Percentiles rank a stretch among this genome's conserved stretches.
phyloP scores from a whole-genome alignment of 1,140 invertebrate genomes.

The Grapholita molesta region DNA sequence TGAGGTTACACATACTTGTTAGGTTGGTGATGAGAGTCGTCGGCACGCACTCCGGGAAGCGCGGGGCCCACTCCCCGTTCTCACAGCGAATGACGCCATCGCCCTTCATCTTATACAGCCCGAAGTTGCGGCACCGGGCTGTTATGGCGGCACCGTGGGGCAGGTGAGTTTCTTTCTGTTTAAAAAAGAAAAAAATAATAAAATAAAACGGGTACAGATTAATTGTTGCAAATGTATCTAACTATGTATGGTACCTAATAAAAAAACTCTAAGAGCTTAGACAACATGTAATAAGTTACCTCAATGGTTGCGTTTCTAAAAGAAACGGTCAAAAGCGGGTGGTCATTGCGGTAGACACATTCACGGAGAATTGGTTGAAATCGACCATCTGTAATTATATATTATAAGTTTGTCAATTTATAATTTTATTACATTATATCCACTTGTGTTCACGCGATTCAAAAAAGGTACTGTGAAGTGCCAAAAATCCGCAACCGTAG shows the following conservation, averaged over 20 bases:
- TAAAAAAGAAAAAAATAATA: too few species aligned
- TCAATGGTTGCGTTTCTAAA: conserved; percentile 69
- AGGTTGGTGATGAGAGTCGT: conserved; percentile 91
- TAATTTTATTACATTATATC: too few species aligned
- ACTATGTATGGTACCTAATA: too few species aligned
- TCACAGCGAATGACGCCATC: conserved; percentile 84
- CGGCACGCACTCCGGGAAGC: conserved; percentile 85
- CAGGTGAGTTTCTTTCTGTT: conserved; percentile 69
- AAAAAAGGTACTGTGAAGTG: too few species aligned
- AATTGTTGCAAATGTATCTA: too few species aligned
- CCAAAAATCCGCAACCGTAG: too few species aligned
- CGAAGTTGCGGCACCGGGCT: conserved; percentile 87
- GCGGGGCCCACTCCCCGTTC: conserved; percentile 87
- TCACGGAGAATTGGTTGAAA: conserved; percentile 70
- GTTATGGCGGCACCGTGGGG: conserved; percentile 85
- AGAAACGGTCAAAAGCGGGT: conserved; percentile 58
- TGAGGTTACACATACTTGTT: conserved; percentile 79
- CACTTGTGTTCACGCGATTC: too few species aligned
- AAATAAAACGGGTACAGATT: too few species aligned
- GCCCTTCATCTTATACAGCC: conserved; percentile 87
- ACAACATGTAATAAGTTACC: conserved; percentile 24
- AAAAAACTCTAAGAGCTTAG: background rate
- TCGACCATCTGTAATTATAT: conserved; percentile 56
- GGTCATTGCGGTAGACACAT: conserved; percentile 59
- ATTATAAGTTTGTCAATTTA: too few species aligned